A percentile compares a stretch with the other conserved stretches of the same genome.
Conservation (phyloP, 1,140 invertebrate species). For the Ips nitidus region DNA sequence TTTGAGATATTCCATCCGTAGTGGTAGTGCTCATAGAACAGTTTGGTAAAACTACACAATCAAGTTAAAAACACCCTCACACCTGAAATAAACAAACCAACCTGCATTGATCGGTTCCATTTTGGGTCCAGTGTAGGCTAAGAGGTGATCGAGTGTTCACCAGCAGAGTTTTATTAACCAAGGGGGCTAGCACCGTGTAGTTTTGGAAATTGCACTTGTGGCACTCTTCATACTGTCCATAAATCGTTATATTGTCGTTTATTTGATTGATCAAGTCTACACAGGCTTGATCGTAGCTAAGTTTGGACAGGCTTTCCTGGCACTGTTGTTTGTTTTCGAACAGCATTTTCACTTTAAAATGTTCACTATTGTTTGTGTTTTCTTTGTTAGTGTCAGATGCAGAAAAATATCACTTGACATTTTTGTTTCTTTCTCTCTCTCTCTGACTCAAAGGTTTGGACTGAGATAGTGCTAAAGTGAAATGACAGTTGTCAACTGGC, state of each 20-base stretch:
- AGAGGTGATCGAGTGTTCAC: slow-evolving; percentile 55
- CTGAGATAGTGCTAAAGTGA: no score
- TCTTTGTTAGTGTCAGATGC: no score
- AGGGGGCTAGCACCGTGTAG: slow-evolving; percentile 43
- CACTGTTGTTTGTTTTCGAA: slow-evolving; percentile 45
- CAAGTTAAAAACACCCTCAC: neutral
- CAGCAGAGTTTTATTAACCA: slow-evolving; percentile 50
- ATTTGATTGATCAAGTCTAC: slow-evolving; percentile 53
- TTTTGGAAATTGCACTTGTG: slow-evolving; percentile 53
- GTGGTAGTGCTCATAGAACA: slow-evolving; percentile 56
- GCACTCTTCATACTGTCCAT: slow-evolving; percentile 53
- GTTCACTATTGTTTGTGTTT: no score
- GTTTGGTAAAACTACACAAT: slow-evolving; percentile 41
- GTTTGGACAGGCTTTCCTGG: slow-evolving; percentile 27
- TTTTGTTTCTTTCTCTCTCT: no score
- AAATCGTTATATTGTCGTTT: slow-evolving; percentile 46
- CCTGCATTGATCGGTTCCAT: slow-evolving; percentile 38
- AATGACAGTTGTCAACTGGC: no score
- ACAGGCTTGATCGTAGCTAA: slow-evolving; percentile 55
- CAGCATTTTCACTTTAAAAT: slow-evolving; percentile 37
- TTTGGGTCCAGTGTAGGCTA: slow-evolving; percentile 47
- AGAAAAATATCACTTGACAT: no score
- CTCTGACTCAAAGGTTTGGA: no score
- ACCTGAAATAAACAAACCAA: neutral
- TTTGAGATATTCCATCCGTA: slow-evolving; percentile 59